Percentiles rank a stretch among this genome's conserved stretches.
These are phyloP conservation scores for Crenuchus spilurus DNA, from an alignment of 2,797 vertebrate genomes.

Conservation along the genomic window DNA sequence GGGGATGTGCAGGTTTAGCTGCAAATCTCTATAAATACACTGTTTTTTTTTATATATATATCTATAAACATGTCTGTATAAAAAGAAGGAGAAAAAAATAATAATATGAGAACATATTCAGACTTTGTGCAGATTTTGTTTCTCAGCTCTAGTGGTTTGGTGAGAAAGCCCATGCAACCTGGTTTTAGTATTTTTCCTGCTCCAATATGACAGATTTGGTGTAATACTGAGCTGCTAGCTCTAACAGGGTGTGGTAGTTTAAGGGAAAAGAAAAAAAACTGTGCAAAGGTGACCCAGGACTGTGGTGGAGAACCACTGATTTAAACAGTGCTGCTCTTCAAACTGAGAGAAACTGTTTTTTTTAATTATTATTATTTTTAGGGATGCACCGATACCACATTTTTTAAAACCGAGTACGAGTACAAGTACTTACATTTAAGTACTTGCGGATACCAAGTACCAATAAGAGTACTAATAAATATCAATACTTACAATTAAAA, in stretches of 20 bases:
- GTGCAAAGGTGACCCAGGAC: constrained; percentile 6
- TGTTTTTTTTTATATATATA: constrained; percentile 78
- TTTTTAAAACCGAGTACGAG: too few species aligned
- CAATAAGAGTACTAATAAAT: too few species aligned
- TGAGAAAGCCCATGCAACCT: neutral
- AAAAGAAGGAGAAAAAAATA: constrained; percentile 73
- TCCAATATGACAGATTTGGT: neutral
- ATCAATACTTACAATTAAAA: too few species aligned
- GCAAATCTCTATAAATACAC: constrained; percentile 99
- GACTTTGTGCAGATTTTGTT: constrained; percentile 86
- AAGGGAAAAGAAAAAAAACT: neutral
- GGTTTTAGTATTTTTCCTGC: neutral
- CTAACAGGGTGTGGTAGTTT: neutral
- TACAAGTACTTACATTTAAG: too few species aligned
- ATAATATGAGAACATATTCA: constrained; percentile 80
- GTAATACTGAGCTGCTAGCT: neutral
- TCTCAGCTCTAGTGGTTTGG: constrained; percentile 6
- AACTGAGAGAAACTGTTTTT: constrained; percentile 74
- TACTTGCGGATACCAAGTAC: too few species aligned
- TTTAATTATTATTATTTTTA: constrained; percentile 84
- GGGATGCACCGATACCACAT: too few species aligned
- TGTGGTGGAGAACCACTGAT: neutral
- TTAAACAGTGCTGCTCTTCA: constrained; percentile 81
- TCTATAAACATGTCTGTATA: constrained; percentile 69
- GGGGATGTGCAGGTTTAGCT: constrained; percentile 90